These are phyloP conservation scores for Hypomecis punctinalis DNA, from an alignment of 2,888 invertebrate genomes.

Conservation along the genomic window DNA sequence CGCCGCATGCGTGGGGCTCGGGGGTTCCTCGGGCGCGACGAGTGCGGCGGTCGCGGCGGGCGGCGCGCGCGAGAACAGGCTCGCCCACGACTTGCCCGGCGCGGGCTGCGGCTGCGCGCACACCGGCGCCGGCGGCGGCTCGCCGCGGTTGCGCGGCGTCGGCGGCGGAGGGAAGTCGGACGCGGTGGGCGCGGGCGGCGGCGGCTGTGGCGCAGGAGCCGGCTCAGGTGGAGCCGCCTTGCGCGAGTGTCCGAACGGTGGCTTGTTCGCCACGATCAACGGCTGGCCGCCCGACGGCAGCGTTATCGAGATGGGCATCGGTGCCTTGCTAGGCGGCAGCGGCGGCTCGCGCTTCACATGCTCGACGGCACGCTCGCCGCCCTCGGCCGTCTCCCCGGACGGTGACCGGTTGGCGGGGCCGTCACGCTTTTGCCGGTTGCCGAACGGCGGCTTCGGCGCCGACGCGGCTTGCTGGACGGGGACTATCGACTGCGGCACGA, in stretches of 20 bases:
- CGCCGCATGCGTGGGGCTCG: conserved; percentile 60
- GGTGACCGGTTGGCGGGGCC: conserved; percentile 72
- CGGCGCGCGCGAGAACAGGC: conserved; percentile 84
- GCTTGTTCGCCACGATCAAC: conserved; percentile 79
- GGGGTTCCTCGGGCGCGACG: conserved; percentile 61
- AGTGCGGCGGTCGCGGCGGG: conserved; percentile 46
- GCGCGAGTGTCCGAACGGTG: conserved; percentile 77
- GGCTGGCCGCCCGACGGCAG: conserved; percentile 73
- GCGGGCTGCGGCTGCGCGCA: conserved; percentile 73
- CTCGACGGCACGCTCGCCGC: conserved; percentile 57
- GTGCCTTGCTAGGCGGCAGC: conserved; percentile 76
- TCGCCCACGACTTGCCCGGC: conserved; percentile 87
- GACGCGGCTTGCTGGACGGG: conserved; percentile 76
- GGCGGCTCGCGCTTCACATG: conserved; percentile 73
- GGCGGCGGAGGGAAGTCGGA: conserved; percentile 82
- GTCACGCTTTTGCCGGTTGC: conserved; percentile 78
- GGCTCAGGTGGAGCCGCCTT: conserved; percentile 67
- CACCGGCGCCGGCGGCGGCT: conserved; percentile 67
- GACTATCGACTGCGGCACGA: conserved; percentile 75
- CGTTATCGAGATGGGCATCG: conserved; percentile 82
- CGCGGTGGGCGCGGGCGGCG: conserved; percentile 78
- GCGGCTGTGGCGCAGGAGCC: conserved; percentile 69
- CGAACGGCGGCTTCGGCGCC: conserved; percentile 77
- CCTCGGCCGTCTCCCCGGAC: conserved; percentile 65
- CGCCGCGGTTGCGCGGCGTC: conserved; percentile 74